Evolutionary conservation across 2,113 vertebrate species (phyloP).

Genomic region (Hemiprocne comata): DNA sequence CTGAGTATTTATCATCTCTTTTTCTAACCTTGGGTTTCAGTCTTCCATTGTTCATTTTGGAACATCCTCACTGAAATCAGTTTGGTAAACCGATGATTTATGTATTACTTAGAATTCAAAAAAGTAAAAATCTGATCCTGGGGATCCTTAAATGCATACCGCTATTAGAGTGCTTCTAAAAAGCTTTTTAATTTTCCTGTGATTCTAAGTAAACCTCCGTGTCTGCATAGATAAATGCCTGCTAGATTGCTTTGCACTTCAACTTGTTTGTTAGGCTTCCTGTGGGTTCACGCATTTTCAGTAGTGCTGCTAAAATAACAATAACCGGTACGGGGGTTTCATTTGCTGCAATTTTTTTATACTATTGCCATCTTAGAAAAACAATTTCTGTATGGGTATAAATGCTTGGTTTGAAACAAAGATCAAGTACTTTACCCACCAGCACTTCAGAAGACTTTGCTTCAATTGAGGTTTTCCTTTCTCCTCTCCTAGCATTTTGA

Average conservation of each 20-base stretch:
- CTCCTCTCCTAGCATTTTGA: background rate
- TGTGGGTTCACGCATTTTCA: background rate
- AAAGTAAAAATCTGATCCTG: background rate
- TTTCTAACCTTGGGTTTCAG: background rate
- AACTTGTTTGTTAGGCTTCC: background rate
- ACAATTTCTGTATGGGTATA: background rate
- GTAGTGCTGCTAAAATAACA: background rate
- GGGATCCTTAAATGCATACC: background rate
- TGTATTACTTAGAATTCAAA: background rate
- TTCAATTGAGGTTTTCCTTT: background rate
- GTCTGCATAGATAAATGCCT: background rate
- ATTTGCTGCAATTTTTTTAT: background rate
- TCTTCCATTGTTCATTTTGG: background rate
- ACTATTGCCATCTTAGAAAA: background rate
- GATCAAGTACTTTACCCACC: background rate
- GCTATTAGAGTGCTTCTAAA: background rate
- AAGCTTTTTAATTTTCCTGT: background rate
- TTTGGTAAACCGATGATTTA: background rate
- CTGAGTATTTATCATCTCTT: background rate
- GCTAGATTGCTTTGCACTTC: background rate
- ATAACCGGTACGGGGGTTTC: background rate
- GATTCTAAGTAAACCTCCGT: background rate
- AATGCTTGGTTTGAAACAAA: background rate
- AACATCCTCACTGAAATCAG: background rate
- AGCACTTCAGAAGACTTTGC: background rate